A percentile compares a stretch with the other conserved stretches of the same genome.
These are phyloP conservation scores for Corbicula japonica DNA, from an alignment of 2,888 invertebrate genomes.

Conservation along the genomic window DNA sequence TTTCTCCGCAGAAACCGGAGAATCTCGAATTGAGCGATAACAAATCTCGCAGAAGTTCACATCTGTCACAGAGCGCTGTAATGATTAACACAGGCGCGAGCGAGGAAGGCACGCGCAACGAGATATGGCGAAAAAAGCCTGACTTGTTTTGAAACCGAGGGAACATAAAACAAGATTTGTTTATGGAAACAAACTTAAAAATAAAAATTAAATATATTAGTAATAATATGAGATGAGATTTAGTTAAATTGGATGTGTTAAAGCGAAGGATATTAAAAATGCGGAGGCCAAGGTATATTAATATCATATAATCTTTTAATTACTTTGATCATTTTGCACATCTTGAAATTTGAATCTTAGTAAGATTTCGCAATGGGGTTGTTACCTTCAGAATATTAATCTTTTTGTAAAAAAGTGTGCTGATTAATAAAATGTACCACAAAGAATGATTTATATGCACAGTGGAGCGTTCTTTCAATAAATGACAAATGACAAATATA, in stretches of 20 bases:
- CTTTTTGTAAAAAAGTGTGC: no score
- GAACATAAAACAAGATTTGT: background rate
- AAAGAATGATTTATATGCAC: no score
- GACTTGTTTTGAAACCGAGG: background rate
- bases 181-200: background rate
- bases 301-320: background rate
- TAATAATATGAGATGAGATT: no score
- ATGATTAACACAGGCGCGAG: constrained; percentile 26
- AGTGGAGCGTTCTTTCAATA: no score
- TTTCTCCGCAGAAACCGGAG: constrained; percentile 23
- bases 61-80: constrained; percentile 26
- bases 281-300: constrained; percentile 7
- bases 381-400: no score
- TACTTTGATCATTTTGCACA: constrained; percentile 2
- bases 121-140: background rate
- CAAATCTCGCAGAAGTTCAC: background rate
- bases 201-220: no score
- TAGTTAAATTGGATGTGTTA: no score
- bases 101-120: constrained; percentile 5
- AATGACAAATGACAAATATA: no score
- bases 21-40: constrained; percentile 15
- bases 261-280: no score
- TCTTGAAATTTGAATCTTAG: background rate
- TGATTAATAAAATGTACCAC: no score
- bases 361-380: no score